phyloP scores from a whole-genome alignment of 1,140 invertebrate genomes.

The Drosophila trapezifrons region DNA sequence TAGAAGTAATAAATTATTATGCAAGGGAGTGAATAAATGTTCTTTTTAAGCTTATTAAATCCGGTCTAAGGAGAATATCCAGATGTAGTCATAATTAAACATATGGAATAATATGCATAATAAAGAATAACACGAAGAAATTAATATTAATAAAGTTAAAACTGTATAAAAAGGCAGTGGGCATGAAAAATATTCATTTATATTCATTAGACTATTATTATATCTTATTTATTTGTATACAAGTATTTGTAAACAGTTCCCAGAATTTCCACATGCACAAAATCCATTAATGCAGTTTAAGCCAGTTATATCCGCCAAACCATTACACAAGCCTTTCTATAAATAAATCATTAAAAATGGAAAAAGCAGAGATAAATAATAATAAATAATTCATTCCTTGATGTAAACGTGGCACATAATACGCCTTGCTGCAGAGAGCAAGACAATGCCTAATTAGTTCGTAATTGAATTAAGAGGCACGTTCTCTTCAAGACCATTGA shows the following conservation, averaged over 20 bases:
- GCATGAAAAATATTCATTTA: no score
- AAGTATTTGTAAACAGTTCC: background rate
- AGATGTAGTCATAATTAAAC: no score
- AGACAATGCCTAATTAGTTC: slow-evolving; percentile 25
- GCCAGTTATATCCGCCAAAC: background rate
- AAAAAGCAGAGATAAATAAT: background rate
- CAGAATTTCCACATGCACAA: background rate
- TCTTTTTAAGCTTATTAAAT: no score
- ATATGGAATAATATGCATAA: background rate
- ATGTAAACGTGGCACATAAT: background rate
- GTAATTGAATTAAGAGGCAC: slow-evolving; percentile 25
- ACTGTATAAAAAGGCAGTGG: no score
- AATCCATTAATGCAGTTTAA: background rate
- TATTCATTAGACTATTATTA: no score
- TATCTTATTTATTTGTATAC: no score
- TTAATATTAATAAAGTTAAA: no score
- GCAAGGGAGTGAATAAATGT: no score
- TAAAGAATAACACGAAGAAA: background rate
- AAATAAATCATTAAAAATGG: background rate
- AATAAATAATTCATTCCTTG: background rate
- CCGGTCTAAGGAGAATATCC: no score
- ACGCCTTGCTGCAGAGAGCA: background rate
- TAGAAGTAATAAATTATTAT: no score
- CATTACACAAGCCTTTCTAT: background rate
- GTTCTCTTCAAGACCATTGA: slow-evolving; percentile 4